Evolutionary conservation across 1,140 invertebrate species (phyloP), one percentile per base, ranked within the genome.

Genomic region (Popillia japonica): DNA sequence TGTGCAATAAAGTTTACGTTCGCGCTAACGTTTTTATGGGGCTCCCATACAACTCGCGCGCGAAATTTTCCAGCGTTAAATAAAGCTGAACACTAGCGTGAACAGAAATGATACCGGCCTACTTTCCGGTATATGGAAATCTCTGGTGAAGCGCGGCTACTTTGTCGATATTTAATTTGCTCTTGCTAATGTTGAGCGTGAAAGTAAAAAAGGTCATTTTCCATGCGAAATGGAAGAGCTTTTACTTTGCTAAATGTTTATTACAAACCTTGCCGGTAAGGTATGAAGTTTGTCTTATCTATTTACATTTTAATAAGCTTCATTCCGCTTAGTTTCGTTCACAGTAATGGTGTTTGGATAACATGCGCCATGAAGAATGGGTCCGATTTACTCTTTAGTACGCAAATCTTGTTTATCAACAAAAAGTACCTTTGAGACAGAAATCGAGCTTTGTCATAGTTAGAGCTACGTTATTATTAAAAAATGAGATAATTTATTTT

Each of bases 131-230:
- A 17, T 55, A n/a, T n/a, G n/a, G n/a, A 55, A 55, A 55, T 55
- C 48, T 55, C 48, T 14, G n/a, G 48, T n/a, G n/a, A 55, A 14
- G 14, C 17, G 48, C 17, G 17, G 48, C 48, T 55, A 17, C 17
- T 55, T 55, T n/a, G 48, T 55, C 48, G 48, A 55, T 55, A 55
- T 55, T 55, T 55, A 55, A 55, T 55, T 55, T 55, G 48, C 48
- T 55, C 14, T 55, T 55, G 17, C 17, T 55, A 55, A 55, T 55
- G 48, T 55, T 55, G 17, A 14, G 48, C 14, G 17, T 17, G 48
- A 55, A 55, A 55, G 48, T 55, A 55, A 55, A 20, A 55, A 17
- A 55, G 17, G 14, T 55, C 17, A 17, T 55, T 55, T 17, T 17
- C 14, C 48, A 17, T 55, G 48, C 7, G 14, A 55, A 55, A 17